These are phyloP conservation scores for Eolophus roseicapilla DNA, from an alignment of 2,113 vertebrate species.

Conservation along the genomic window DNA sequence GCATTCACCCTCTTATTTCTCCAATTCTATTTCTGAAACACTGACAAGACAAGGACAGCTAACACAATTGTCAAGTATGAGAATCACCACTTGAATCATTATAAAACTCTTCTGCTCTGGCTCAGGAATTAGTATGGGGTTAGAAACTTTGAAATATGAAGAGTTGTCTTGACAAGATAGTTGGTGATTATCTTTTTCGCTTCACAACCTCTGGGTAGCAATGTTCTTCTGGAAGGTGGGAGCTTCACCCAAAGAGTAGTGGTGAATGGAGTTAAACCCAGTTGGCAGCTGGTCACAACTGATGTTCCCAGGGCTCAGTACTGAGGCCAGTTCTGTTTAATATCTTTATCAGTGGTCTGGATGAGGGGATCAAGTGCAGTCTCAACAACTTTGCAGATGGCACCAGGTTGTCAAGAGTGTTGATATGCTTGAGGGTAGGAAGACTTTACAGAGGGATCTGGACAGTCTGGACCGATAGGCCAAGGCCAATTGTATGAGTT, in stretches of 20 bases:
- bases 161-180: not conserved
- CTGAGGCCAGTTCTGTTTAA: fast-evolving
- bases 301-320: too few species aligned
- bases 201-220: not conserved
- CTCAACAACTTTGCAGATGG: not conserved
- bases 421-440: not conserved
- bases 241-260: not conserved
- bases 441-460: not conserved
- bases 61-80: not conserved
- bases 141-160: not conserved
- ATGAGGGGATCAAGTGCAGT: fast-evolving
- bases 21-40: not conserved
- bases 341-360: not conserved
- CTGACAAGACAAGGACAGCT: not conserved
- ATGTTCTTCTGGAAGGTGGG: not conserved
- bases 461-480: not conserved
- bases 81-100: not conserved
- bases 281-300: not conserved
- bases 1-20: not conserved
- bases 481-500: fast-evolving
- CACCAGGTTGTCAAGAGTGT: fast-evolving
- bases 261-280: not conserved
- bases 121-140: not conserved
- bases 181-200: not conserved
- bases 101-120: not conserved